A percentile compares a stretch with the other conserved stretches of the same genome.
These are phyloP conservation scores for Metaphire vulgaris DNA, from an alignment of 1,140 invertebrate genomes.

Conservation along the genomic window DNA sequence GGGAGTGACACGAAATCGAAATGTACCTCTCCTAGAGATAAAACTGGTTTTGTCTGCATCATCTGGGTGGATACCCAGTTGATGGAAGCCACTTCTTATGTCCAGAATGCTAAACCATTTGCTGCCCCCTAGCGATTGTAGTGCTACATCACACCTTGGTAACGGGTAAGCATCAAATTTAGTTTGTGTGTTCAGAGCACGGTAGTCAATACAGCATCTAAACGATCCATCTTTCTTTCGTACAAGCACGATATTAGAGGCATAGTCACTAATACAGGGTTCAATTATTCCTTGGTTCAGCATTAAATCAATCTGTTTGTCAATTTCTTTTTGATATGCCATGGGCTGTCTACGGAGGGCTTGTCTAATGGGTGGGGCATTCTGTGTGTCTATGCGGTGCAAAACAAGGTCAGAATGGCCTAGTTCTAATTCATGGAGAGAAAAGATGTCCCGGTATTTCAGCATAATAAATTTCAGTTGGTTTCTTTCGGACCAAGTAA, in stretches of 20 bases:
- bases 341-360: not conserved
- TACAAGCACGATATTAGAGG: conserved; percentile 38
- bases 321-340: not conserved
- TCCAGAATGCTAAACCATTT: conserved; percentile 35
- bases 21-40: conserved; percentile 12
- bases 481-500: no score
- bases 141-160: conserved; percentile 38
- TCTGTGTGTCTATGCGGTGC: not conserved
- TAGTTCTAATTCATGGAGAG: not conserved
- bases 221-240: conserved; percentile 35
- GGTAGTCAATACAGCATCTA: conserved; percentile 38
- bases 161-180: conserved; percentile 33
- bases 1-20: conserved; percentile 33
- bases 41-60: conserved; percentile 44
- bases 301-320: not conserved
- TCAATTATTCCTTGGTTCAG: conserved; percentile 12
- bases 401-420: not conserved
- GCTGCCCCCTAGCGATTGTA: conserved; percentile 31
- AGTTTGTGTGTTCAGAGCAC: conserved; percentile 36
- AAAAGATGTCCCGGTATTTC: not conserved
- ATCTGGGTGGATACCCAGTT: conserved; percentile 42
- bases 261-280: conserved; percentile 34
- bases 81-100: conserved; percentile 43
- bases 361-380: not conserved
- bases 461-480: not conserved